A percentile compares a stretch with the other conserved stretches of the same genome.
phyloP scores from a whole-genome alignment of 2,797 vertebrate species.

The Fistularia tabacaria region DNA sequence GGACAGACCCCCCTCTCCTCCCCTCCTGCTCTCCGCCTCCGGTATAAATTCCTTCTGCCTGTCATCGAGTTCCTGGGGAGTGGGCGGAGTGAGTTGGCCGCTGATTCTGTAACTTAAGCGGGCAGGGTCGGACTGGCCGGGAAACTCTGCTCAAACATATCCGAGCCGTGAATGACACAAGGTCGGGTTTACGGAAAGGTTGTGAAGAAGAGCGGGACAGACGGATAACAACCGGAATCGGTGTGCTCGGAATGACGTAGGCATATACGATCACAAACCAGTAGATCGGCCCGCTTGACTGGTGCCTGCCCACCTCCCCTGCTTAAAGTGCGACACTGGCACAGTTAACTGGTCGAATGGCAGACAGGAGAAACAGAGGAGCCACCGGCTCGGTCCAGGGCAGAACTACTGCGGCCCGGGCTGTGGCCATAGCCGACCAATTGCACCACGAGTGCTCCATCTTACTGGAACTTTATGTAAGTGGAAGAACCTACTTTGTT shows the following conservation, averaged over 20 bases:
- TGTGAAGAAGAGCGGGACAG: not conserved
- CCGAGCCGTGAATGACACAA: not conserved
- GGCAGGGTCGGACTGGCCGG: conserved; percentile 4
- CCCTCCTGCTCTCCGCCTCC: conserved; percentile 23
- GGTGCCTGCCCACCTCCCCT: too few species aligned
- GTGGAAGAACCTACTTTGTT: conserved; percentile 38
- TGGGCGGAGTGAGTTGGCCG: conserved; percentile 53
- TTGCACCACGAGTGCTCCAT: conserved; percentile 60
- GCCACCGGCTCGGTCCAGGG: conserved; percentile 33
- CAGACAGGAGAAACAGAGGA: conserved; percentile 42
- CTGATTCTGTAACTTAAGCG: conserved; percentile 25
- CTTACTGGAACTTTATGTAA: conserved; percentile 74
- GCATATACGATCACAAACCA: not conserved
- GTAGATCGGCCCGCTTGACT: not conserved
- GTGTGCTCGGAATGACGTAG: conserved; percentile 17
- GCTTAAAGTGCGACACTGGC: too few species aligned
- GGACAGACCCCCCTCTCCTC: not conserved
- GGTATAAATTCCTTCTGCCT: conserved; percentile 43
- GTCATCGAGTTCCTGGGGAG: conserved; percentile 53
- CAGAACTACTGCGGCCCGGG: conserved; percentile 25
- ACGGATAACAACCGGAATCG: conserved; percentile 5
- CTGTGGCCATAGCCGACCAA: conserved; percentile 58
- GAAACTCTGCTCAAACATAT: conserved; percentile 26
- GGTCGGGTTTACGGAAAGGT: not conserved
- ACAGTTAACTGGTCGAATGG: conserved; percentile 45